Evolutionary conservation across 2,113 vertebrate genomes (phyloP).

Genomic region (Paralichthys olivaceus): DNA sequence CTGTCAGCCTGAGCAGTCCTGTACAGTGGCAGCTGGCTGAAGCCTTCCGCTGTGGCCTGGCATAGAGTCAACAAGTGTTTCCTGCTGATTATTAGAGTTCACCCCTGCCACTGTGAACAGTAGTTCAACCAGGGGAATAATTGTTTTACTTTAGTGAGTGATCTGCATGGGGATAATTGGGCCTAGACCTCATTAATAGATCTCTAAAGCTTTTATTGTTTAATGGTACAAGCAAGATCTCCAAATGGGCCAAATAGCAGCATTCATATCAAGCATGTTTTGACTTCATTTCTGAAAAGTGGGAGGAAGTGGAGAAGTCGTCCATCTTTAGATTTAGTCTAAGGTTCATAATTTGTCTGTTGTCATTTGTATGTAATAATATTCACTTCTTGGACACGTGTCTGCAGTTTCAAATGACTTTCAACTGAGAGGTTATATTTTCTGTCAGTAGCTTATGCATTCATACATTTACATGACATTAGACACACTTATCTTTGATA

Average conservation of each 20-base stretch:
- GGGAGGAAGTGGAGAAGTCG: too few species aligned
- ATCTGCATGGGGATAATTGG: background rate
- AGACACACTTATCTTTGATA: too few species aligned
- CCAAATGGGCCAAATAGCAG: too few species aligned
- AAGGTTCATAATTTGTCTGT: background rate
- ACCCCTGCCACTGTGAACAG: background rate
- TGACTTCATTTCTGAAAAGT: background rate
- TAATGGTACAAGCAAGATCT: background rate
- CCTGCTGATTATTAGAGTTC: background rate
- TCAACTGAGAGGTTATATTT: background rate
- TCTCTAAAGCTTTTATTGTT: background rate
- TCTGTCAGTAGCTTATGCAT: background rate
- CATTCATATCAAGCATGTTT: too few species aligned
- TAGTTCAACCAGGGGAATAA: background rate
- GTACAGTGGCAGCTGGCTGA: constrained; percentile 30
- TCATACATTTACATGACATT: background rate
- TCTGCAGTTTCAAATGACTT: background rate
- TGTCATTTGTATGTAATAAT: background rate
- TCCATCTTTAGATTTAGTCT: too few species aligned
- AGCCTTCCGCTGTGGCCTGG: constrained; percentile 6
- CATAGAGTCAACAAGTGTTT: constrained; percentile 12
- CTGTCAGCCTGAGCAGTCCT: constrained; percentile 62
- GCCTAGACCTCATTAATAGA: background rate
- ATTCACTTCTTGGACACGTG: background rate
- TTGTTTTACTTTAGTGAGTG: background rate